phyloP scores from a whole-genome alignment of 2,797 vertebrate species.

The Poecilia gillii region DNA sequence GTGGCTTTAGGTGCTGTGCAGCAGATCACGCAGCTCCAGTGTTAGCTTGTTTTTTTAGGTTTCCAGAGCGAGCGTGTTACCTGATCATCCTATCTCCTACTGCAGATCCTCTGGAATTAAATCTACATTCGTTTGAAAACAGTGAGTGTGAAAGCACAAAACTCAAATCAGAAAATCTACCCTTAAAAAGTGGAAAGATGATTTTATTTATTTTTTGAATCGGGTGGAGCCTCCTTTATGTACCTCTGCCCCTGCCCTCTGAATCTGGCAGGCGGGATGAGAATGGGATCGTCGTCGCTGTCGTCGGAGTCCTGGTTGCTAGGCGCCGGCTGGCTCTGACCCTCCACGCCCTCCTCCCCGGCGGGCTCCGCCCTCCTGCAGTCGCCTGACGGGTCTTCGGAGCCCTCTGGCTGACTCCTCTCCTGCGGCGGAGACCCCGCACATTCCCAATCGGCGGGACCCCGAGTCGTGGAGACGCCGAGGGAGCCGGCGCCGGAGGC shows the following conservation, averaged over 20 bases:
- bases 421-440: constrained; percentile 18
- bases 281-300: constrained; percentile 95
- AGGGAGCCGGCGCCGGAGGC: constrained; percentile 55
- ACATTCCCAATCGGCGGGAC: constrained; percentile 19
- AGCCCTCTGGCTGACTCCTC: constrained; percentile 53
- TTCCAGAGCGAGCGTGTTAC: constrained; percentile 82
- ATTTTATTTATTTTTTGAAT: background rate
- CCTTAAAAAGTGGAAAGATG: constrained; percentile 9
- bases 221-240: background rate
- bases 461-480: constrained; percentile 16
- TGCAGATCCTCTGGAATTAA: constrained; percentile 97
- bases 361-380: constrained; percentile 77
- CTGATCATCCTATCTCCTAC: constrained; percentile 99
- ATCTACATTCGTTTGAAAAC: constrained; percentile 83
- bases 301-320: constrained; percentile 92
- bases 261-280: constrained; percentile 91
- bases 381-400: constrained; percentile 63
- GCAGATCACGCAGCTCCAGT: constrained; percentile 57
- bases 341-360: constrained; percentile 47
- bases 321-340: constrained; percentile 75
- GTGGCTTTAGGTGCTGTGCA: constrained; percentile 35
- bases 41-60: constrained; percentile 59
- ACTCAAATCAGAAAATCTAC: constrained; percentile 22
- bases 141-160: constrained; percentile 73
- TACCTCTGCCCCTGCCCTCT: constrained; percentile 94